Evolutionary conservation across 2,888 invertebrate genomes (phyloP).

Genomic region (Leptarthrus brevirostris): DNA sequence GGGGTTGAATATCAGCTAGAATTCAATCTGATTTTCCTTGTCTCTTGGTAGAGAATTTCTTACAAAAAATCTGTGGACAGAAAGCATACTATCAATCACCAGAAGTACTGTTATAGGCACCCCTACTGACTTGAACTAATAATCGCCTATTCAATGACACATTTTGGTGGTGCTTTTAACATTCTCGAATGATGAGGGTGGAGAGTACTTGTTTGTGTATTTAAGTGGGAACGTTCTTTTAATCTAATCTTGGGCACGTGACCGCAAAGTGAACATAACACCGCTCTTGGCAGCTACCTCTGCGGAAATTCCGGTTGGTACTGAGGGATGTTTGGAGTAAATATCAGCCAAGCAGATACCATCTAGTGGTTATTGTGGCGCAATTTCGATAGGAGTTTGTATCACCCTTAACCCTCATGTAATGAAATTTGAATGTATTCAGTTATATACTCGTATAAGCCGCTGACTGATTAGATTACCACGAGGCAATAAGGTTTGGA

Average conservation of each 20-base stretch:
- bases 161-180: conserved; percentile 24
- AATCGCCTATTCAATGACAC: conserved; percentile 53
- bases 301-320: conserved; percentile 31
- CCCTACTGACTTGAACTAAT: conserved; percentile 43
- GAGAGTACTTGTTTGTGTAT: conserved; percentile 47
- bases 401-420: conserved; percentile 3
- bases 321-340: not conserved
- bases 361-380: conserved; percentile 35
- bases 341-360: not conserved
- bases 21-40: conserved; percentile 24
- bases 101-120: conserved; percentile 36
- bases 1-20: conserved; percentile 10
- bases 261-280: conserved; percentile 59
- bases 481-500: not conserved
- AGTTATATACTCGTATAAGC: no score
- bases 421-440: not conserved
- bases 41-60: not conserved
- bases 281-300: conserved; percentile 56
- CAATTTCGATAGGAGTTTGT: not conserved
- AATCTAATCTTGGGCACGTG: conserved; percentile 61
- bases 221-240: conserved; percentile 28
- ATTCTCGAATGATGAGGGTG: conserved; percentile 22
- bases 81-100: conserved; percentile 49
- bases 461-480: conserved; percentile 26
- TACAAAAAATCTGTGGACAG: not conserved